These are phyloP conservation scores for Rhopilema esculentum DNA, from an alignment of 30 jellyfish, hydroid and myxozoan species.

Conservation along the genomic window DNA sequence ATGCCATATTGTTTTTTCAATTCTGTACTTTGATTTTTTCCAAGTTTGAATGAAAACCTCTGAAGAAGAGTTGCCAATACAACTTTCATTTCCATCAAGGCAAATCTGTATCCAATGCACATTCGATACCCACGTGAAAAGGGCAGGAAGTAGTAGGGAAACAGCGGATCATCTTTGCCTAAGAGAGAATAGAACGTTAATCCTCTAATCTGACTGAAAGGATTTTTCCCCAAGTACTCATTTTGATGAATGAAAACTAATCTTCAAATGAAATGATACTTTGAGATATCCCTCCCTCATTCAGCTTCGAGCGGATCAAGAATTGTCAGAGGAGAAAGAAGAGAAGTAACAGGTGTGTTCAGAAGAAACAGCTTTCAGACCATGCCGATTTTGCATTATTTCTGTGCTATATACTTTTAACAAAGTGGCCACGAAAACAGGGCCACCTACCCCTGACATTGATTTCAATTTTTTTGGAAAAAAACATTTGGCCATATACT, in stretches of 20 bases:
- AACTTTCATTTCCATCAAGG: constrained; percentile 61
- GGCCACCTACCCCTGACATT: no score
- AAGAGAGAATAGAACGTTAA: not conserved
- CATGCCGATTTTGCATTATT: no score
- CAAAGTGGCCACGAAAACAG: no score
- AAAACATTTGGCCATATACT: no score
- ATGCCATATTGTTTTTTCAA: constrained; percentile 11
- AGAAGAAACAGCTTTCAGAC: no score
- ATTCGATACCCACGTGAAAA: constrained; percentile 76
- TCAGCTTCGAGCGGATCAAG: no score
- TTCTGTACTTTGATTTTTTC: constrained; percentile 31
- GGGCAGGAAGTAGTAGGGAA: constrained; percentile 52
- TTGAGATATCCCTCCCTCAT: no score
- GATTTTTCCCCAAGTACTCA: not conserved
- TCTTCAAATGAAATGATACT: no score
- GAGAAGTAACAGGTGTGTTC: no score
- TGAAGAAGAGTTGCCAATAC: constrained; percentile 47
- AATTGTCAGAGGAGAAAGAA: no score
- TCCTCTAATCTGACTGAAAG: not conserved
- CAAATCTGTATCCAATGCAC: constrained; percentile 78
- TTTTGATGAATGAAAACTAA: not conserved
- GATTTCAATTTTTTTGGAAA: no score
- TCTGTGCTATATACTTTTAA: no score
- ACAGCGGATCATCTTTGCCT: constrained; percentile 55
- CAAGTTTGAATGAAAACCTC: constrained; percentile 46